Evolutionary conservation across 2,113 vertebrate species (phyloP), one percentile per base, ranked within the genome.

Genomic region (Natator depressus): DNA sequence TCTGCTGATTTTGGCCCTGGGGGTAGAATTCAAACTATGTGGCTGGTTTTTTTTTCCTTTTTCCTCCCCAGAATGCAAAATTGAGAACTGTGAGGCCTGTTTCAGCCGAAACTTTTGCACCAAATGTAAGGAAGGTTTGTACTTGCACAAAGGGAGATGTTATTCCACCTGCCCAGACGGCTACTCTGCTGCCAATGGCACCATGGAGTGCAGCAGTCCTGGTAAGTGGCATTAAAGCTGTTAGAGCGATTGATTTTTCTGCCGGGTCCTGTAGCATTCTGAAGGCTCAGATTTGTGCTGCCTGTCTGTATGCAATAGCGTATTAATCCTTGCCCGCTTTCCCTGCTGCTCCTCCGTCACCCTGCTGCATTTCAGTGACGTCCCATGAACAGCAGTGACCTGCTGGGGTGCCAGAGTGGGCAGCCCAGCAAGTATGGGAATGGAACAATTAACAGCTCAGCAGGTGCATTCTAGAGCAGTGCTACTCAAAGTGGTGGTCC

Each of bases 91-190:
- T 96, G 99, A 99, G 98, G 99, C 98, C 87, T 99, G 99, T 98
- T 99, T 99, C 98, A 99, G 99, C 98, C 99, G 99, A 98, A 99
- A 99, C 97, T 99, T 99, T 99, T 99, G 99, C 98, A 99, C 99
- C 98, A 99, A 99, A 98, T 99, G 99, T 98, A 99, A 99, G 98
- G 99, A 99, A 97, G 99, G 98, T 95, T 98, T 99, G 96, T 99
- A 99, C 98, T 98, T 99, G 98, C 99, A 99, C 98, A 99, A 99
- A 98, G 99, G 99, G 89, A 98, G 99, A 89, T 99, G 99, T 97
- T 99, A 99, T 14, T 95, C 98, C 49, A 98, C 98, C 59, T 99
- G 99, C 97, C 99, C 99, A 0, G 98, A 99, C 92, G 99, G 99
- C 89, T 99, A 98, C 51, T 96, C 95, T 72, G 98, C 99, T 17